A percentile compares a stretch with the other conserved stretches of the same genome.
phyloP scores from a whole-genome alignment of 1,140 invertebrate genomes.

The Neodiprion fabricii region DNA sequence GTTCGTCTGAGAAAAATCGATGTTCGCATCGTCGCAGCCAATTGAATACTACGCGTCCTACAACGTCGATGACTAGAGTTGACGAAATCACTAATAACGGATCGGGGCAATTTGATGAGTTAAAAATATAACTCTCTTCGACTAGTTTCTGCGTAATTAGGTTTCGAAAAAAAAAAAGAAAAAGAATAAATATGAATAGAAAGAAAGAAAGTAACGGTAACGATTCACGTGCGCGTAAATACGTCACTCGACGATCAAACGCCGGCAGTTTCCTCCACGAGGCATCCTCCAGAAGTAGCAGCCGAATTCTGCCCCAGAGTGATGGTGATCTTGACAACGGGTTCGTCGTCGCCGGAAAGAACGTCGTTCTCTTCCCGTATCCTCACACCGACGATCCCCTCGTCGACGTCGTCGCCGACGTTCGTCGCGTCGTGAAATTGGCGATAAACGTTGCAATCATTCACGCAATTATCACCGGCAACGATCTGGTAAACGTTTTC shows the following conservation, averaged over 20 bases:
- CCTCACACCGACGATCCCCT: conserved; percentile 27
- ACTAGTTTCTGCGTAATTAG: too few species aligned
- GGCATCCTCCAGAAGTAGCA: too few species aligned
- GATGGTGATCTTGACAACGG: conserved; percentile 42
- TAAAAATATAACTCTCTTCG: too few species aligned
- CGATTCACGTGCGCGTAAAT: too few species aligned
- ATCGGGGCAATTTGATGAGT: background rate
- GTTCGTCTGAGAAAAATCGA: too few species aligned
- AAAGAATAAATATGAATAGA: too few species aligned
- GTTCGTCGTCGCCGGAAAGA: conserved; percentile 30
- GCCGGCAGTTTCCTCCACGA: too few species aligned
- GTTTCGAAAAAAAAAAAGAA: too few species aligned
- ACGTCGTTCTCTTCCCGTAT: conserved; percentile 38
- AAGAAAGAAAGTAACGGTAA: too few species aligned
- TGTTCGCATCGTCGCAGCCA: too few species aligned
- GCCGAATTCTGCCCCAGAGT: conserved; percentile 28
- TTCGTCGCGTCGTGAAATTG: background rate
- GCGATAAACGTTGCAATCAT: background rate
- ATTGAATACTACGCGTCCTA: too few species aligned
- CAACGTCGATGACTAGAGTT: background rate
- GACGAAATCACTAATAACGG: background rate
- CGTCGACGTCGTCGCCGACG: conserved; percentile 4
- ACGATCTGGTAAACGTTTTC: background rate
- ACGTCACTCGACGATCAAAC: too few species aligned
- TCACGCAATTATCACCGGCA: background rate